Percentiles rank a stretch among this genome's conserved stretches.
phyloP scores from a whole-genome alignment of 2,797 vertebrate genomes.

The Enteromius fasciolatus region DNA sequence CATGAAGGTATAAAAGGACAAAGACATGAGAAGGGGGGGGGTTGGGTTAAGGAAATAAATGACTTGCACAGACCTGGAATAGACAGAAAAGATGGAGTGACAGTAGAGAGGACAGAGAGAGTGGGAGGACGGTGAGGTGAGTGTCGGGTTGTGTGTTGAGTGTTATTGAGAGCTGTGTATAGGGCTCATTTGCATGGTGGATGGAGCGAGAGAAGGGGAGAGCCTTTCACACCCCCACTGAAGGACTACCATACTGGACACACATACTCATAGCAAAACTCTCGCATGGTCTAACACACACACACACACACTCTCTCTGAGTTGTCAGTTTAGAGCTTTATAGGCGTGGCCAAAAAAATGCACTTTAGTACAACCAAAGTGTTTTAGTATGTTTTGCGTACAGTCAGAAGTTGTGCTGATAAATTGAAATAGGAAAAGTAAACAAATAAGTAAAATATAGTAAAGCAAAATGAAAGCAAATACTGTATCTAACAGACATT shows the following conservation, averaged over 20 bases:
- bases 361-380: background rate
- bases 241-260: constrained; percentile 47
- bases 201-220: constrained; percentile 32
- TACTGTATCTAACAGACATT: background rate
- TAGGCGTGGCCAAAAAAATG: background rate
- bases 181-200: constrained; percentile 57
- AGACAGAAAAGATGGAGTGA: constrained; percentile 19
- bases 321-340: background rate
- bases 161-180: constrained; percentile 44
- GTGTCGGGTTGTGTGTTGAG: constrained; percentile 32
- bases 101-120: constrained; percentile 25
- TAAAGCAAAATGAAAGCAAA: background rate
- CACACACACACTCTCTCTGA: background rate
- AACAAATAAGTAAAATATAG: background rate
- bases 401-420: background rate
- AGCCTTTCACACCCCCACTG: constrained; percentile 39
- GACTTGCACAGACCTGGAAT: constrained; percentile 25
- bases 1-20: constrained; percentile 9
- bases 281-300: background rate
- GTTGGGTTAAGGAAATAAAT: background rate
- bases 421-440: background rate
- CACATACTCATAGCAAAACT: background rate
- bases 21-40: constrained; percentile 2
- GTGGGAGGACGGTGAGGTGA: constrained; percentile 47
- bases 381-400: background rate